Conservation (phyloP, 2,888 invertebrate genomes). For the Torymus texanus region DNA sequence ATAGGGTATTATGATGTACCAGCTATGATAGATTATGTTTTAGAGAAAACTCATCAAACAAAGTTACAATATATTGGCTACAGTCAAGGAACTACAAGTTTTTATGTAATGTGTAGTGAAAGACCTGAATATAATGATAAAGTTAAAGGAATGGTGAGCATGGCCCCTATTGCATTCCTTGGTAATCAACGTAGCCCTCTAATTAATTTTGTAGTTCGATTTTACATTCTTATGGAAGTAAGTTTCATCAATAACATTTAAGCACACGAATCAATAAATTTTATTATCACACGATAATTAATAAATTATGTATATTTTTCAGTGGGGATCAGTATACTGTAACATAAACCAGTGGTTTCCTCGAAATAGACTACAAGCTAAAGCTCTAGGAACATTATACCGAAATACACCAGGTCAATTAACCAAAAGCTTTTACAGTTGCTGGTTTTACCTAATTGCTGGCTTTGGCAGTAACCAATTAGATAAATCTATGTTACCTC, state of each 20-base stretch:
- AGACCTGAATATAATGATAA: constrained; percentile 73
- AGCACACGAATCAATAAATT: constrained; percentile 6
- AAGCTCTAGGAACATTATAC: constrained; percentile 66
- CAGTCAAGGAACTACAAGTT: constrained; percentile 78
- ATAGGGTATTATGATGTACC: constrained; percentile 80
- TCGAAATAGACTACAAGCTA: constrained; percentile 69
- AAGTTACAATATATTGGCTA: constrained; percentile 79
- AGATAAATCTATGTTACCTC: constrained; percentile 72
- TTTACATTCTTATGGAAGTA: constrained; percentile 70
- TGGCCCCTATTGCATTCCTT: constrained; percentile 74
- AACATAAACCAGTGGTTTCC: constrained; percentile 72
- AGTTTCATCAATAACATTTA: constrained; percentile 32
- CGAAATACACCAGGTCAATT: constrained; percentile 68
- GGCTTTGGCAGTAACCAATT: constrained; percentile 76
- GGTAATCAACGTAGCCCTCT: constrained; percentile 71
- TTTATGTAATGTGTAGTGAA: constrained; percentile 73
- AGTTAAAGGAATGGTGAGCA: constrained; percentile 70
- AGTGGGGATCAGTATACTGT: constrained; percentile 72
- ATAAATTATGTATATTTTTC: constrained; percentile 59
- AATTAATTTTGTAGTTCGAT: constrained; percentile 67
- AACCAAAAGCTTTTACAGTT: constrained; percentile 73
- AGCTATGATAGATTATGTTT: constrained; percentile 78
- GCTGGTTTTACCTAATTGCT: constrained; percentile 75
- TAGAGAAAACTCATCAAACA: constrained; percentile 73
- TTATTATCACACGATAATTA: not conserved